These are phyloP conservation scores for Parthenolecanium corni DNA, from an alignment of 2,888 invertebrate species.

Conservation along the genomic window DNA sequence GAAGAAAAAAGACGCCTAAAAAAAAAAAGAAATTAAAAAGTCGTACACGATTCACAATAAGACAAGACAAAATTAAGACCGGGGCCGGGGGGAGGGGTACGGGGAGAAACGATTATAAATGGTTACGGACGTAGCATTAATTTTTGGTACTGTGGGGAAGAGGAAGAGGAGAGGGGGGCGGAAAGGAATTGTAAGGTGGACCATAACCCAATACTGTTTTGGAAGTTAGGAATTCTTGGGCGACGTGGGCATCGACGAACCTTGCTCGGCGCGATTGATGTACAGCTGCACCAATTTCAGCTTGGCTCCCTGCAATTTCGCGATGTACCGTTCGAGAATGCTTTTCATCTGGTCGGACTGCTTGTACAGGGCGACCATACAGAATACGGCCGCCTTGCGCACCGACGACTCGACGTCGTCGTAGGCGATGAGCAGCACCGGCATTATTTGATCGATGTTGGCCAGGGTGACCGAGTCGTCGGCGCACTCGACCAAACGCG, in stretches of 20 bases:
- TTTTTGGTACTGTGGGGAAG: background rate
- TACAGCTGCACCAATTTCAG: conserved; percentile 70
- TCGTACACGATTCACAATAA: conserved; percentile 3
- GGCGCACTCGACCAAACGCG: conserved; percentile 67
- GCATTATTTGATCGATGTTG: conserved; percentile 68
- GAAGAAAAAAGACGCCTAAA: conserved; percentile 4
- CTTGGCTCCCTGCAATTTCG: conserved; percentile 76
- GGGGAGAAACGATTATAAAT: background rate
- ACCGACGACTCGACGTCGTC: conserved; percentile 86
- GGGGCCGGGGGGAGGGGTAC: no score
- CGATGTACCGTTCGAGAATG: conserved; percentile 66
- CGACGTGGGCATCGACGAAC: conserved; percentile 34
- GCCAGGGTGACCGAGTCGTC: conserved; percentile 55
- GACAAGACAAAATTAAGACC: background rate
- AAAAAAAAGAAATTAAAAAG: background rate
- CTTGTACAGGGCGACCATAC: conserved; percentile 88
- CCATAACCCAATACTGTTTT: background rate
- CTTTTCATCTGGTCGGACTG: conserved; percentile 66
- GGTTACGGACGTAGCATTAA: background rate
- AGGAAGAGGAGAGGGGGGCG: background rate
- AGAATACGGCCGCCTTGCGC: conserved; percentile 91
- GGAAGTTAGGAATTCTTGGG: conserved; percentile 32
- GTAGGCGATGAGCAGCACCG: conserved; percentile 79
- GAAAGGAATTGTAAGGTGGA: no score
- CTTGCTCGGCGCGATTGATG: conserved; percentile 50